phyloP scores from a whole-genome alignment of 2,797 vertebrate species.

The Clarias platycephalus region DNA sequence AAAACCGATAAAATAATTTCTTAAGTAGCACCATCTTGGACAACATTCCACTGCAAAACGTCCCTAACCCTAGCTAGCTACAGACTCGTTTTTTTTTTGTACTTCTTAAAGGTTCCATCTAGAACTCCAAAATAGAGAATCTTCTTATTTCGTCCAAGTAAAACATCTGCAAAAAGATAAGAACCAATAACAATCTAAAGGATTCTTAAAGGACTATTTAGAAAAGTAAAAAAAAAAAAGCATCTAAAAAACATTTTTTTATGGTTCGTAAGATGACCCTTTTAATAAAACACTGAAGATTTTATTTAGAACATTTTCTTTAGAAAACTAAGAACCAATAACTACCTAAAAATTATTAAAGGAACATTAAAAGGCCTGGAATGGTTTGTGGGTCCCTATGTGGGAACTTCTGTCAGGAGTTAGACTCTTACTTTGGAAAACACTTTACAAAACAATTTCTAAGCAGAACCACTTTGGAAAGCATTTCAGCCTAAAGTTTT shows the following conservation, averaged over 20 bases:
- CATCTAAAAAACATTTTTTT: background rate
- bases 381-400: too few relatives aligned
- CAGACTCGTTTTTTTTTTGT: too few relatives aligned
- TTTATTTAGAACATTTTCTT: background rate
- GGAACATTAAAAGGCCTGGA: too few relatives aligned
- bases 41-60: too few relatives aligned
- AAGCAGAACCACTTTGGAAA: background rate
- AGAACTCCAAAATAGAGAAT: too few relatives aligned
- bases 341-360: background rate
- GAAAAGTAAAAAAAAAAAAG: background rate
- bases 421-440: background rate
- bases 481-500: background rate
- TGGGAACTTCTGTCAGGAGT: too few relatives aligned
- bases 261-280: background rate
- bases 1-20: too few relatives aligned
- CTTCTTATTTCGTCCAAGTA: background rate
- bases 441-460: background rate
- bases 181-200: background rate
- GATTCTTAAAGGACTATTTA: background rate
- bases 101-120: too few relatives aligned
- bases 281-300: background rate
- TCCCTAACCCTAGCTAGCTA: too few relatives aligned
- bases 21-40: too few relatives aligned
- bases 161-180: background rate
- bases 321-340: background rate